Evolutionary conservation across 2,113 vertebrate genomes (phyloP), one percentile per base, ranked within the genome.

Genomic region (Vanacampus margaritifer): DNA sequence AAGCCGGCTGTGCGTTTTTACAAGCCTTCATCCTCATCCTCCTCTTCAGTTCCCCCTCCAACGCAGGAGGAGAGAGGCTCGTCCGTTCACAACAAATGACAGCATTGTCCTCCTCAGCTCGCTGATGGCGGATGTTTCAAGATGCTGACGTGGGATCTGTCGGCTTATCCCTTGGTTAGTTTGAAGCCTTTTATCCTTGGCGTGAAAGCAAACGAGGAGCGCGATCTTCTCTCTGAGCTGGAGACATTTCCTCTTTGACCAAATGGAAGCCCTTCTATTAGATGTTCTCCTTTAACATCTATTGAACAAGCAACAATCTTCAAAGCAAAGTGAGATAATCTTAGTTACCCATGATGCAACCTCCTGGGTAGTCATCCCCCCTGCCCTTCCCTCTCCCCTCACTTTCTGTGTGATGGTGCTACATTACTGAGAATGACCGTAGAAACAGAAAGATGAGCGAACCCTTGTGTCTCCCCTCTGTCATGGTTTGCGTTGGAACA

Each of bases 261-360:
- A 48, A 76, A 64, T 36, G 14, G 76, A 68, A 61, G 32, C 58
- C 35, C 36, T 37, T 23, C 59, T 41, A 13, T 41, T 26, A 17
- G 60, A 62, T 8, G 39, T 28, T 37, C 17, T 23, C 48, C 48
- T 51, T 46, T 32, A 19, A 36, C 61, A 83, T 66, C 54, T 85
- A 74, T 89, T 91, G 84, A 84, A 92, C 86, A 88, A 91, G 92
- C 87, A 85, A 88, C 90, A 86, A 87, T 87, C 90, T 86, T 80
- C 74, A 79, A 84, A 85, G 91, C 89, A 89, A 87, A 87, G 83
- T 88, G 89, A 90, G 93, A 93, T 92, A 87, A 90, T 94, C 86
- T 79, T 71, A 46, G 39, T 41, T 41, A 79, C 84, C 84, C 89
- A 90, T 86, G 86, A 88, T 86, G 88, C 88, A 89, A 91, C 89